Evolutionary conservation across 1,140 invertebrate genomes (phyloP).

Genomic region (Trichomalopsis sarcophagae): DNA sequence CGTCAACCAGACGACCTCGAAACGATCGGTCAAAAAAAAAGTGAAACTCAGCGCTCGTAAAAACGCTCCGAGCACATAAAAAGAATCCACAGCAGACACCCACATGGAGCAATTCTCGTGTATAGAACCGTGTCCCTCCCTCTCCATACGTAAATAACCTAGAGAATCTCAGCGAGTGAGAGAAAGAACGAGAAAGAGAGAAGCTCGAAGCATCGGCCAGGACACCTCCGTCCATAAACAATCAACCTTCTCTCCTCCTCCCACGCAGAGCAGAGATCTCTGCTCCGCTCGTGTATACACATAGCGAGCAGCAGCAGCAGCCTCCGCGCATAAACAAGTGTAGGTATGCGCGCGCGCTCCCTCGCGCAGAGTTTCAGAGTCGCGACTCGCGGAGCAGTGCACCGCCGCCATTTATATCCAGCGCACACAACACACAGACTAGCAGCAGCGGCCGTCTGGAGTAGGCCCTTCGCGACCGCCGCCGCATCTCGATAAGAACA

Average conservation of each 20-base stretch:
- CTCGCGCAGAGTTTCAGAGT: not conserved
- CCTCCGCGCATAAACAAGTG: not conserved
- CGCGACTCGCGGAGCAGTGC: not conserved
- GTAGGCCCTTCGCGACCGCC: not conserved
- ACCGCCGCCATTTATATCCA: constrained; percentile 44
- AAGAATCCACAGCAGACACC: not conserved
- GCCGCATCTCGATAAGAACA: not conserved
- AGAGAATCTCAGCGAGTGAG: not conserved
- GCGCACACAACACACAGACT: not conserved
- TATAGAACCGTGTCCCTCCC: not conserved
- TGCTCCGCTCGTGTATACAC: not conserved
- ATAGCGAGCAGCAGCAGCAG: not conserved
- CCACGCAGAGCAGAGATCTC: not conserved
- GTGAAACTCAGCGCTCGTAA: not conserved
- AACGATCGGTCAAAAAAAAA: not conserved
- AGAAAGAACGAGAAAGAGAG: constrained; percentile 7
- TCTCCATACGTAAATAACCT: not conserved
- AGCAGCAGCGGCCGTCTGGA: not conserved
- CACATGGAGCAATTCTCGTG: too few species aligned
- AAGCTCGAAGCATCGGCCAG: not conserved
- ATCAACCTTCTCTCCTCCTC: not conserved
- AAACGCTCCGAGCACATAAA: not conserved
- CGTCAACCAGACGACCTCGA: not conserved
- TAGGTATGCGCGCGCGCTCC: constrained; percentile 13
- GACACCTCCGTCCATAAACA: constrained; percentile 25